Evolutionary conservation across 2,797 vertebrate genomes (phyloP), one percentile per base, ranked within the genome.

Genomic region (Peromyscus aztecus): DNA sequence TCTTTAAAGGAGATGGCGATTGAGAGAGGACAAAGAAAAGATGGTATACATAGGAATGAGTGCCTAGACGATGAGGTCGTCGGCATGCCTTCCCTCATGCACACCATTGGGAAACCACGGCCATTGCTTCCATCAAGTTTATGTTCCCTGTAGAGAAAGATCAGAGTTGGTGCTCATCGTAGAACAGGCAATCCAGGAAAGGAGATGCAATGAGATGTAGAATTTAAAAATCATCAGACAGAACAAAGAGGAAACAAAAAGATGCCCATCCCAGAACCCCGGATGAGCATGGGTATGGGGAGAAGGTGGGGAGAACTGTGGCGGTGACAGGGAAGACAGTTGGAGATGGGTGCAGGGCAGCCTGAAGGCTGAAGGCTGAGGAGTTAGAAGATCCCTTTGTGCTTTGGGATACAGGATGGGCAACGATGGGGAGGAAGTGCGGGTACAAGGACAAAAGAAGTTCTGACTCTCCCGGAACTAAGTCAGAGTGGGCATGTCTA

Each of bases 261-360:
- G 23, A 43, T 17, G 37, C 12, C 6, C 0, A 0, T 63, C 91
- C 3, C 43, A 17, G 76, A 49, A 4, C 4, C 6, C 10, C 0
- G 0, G n/a, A 13, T 21, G n/a, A 69, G 84, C 31, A 55, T 8
- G 0, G 31, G 2, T 13, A 11, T 6, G 4, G 67, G 40, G 46
- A 59, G 9, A 11, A 63, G 31, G 27, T 11, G 9, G 13, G 0
- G 12, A 14, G 31, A 11, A 0, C 1, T 1, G 0, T 0, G 16
- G 17, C 10, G 5, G 46, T 19, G 43, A 37, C 37, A 11, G 31
- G 4, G 57, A 31, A 31, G 17, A n/a, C 11, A 52, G 2, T 0
- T 0, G 16, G 16, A 34, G 8, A 37, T 6, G 2, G 13, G 29
- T 1, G 1, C 6, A 21, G 5, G 23, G 34, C 37, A 19, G 52